Evolutionary conservation across 2,797 vertebrate species (phyloP).

Genomic region (Takifugu ocellatus): DNA sequence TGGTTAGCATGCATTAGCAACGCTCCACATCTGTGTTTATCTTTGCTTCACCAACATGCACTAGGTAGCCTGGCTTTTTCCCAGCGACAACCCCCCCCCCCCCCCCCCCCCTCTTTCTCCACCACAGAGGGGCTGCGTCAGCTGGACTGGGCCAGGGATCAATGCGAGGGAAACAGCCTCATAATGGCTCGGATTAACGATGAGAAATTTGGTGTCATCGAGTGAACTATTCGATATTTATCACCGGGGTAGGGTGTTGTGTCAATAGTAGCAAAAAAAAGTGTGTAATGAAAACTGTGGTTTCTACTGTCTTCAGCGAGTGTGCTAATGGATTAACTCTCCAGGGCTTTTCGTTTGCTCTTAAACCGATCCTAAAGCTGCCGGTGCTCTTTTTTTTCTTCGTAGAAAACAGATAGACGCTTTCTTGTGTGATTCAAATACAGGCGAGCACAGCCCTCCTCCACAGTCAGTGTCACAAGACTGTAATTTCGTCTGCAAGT

Average conservation of each 20-base stretch:
- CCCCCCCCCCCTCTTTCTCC: constrained; percentile 59
- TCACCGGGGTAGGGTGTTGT: constrained; percentile 79
- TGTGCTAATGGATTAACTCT: constrained; percentile 62
- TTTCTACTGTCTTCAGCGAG: constrained; percentile 57
- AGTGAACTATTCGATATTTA: constrained; percentile 85
- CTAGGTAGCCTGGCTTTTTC: constrained; percentile 63
- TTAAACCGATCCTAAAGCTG: constrained; percentile 44
- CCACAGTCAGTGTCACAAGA: constrained; percentile 53
- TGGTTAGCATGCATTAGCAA: constrained; percentile 40
- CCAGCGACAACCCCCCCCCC: constrained; percentile 53
- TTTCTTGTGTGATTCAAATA: constrained; percentile 3
- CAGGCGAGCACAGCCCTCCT: constrained; percentile 67
- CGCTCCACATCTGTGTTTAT: constrained; percentile 53
- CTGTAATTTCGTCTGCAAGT: constrained; percentile 60
- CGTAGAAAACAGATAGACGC: constrained; percentile 23
- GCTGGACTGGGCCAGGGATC: constrained; percentile 78
- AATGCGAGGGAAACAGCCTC: constrained; percentile 87
- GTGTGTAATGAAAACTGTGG: constrained; percentile 45
- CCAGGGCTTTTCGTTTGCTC: constrained; percentile 47
- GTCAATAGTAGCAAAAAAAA: constrained; percentile 71
- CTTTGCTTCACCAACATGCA: constrained; percentile 35
- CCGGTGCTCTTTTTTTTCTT: constrained; percentile 32
- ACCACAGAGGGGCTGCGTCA: constrained; percentile 80
- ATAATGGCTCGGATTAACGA: constrained; percentile 97
- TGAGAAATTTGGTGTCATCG: constrained; percentile 96